Base-by-base conservation (phyloP, 2,888 invertebrate species). In the Resseliella maxima region DNA sequence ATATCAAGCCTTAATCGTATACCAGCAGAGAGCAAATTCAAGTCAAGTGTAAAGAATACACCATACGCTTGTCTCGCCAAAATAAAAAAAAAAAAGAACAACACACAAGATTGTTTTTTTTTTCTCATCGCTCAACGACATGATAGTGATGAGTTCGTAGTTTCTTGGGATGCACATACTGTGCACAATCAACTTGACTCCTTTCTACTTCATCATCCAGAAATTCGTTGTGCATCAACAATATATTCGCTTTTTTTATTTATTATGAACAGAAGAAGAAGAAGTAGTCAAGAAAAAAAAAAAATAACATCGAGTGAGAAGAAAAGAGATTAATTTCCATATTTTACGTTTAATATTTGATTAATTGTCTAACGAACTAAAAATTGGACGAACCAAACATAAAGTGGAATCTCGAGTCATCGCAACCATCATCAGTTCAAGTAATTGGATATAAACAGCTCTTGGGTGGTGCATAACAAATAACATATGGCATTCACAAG, bases 11-110 rank as follows among this genome's bases (percentile, higher is more conserved):
- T 83, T 83, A 38, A 38, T 38, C 83, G 24, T 38, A 83, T n/a
- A 24, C 83, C 83, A 83, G 38, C 83, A 83, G 83, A 83, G 72
- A 72, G 72, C 72, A 72, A 83, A 83, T 83, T 24, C 38, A 83
- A 83, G 83, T 83, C 83, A 83, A 83, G 83, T 83, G 83, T 83
- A 83, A 83, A 83, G 38, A 83, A 83, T 24, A 83, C 83, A 72
- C 72, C 72, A 72, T 72, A 72, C 72, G 72, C 10, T 72, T 15
- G 72, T 72, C 72, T 72, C 72, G 72, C 31, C 72, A 31, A 27
- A 50, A 59, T n/a, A 59, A 12, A 24, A 41, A 12, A 5, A 41
- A 12, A 41, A 41, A 41, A 41, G 41, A 41, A 41, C 5, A 15
- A 50, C 18, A 50, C n/a, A 15, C 8, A 15, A 50, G 15, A 50